Evolutionary conservation across 2,888 invertebrate genomes (phyloP), one percentile per base, ranked within the genome.

Genomic region (Gortyna flavago): DNA sequence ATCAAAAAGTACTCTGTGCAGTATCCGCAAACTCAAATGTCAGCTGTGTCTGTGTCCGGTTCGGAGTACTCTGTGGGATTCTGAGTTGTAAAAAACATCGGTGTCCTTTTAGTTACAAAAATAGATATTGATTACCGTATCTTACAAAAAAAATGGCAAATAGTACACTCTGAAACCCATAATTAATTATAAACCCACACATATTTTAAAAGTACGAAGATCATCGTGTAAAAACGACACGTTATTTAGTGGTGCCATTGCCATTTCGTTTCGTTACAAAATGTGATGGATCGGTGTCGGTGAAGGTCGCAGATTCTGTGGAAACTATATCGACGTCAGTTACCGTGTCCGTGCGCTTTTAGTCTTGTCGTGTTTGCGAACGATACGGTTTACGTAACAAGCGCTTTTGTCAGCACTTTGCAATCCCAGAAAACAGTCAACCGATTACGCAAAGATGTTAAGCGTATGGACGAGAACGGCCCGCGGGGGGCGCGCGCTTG

Each of bases 401-500:
- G 81, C 81, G 68, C 54, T 77, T 72, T 85, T 85, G 77, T 81
- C 79, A 87, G 81, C 91, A 91, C 90, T 79, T 79, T 38, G 54
- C 61, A 57, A 66, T 81, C 57, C 48, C 65, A 61, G 62, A 75
- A 74, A 69, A 67, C 35, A 77, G 74, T 80, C 85, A 76, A 82
- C 83, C 79, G 85, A 80, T 79, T 83, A 81, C 67, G 66, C 67
- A 66, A 80, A 72, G 61, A 91, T 94, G 94, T 86, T 94, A 86
- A 91, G 88, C 78, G 87, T 93, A 71, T 92, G 92, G 83, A 83
- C 91, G 67, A 91, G 89, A 75, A 84, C 89, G 32, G 70, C 82
- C 97, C 98, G 98, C 89, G 96, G 97, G 66, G 97, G 98, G 77
- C 97, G 98, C 90, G 97, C 97, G 38, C 87, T 95, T 70, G 94